Conservation (phyloP, 2,113 vertebrate genomes). For the Chamaea fasciata region DNA sequence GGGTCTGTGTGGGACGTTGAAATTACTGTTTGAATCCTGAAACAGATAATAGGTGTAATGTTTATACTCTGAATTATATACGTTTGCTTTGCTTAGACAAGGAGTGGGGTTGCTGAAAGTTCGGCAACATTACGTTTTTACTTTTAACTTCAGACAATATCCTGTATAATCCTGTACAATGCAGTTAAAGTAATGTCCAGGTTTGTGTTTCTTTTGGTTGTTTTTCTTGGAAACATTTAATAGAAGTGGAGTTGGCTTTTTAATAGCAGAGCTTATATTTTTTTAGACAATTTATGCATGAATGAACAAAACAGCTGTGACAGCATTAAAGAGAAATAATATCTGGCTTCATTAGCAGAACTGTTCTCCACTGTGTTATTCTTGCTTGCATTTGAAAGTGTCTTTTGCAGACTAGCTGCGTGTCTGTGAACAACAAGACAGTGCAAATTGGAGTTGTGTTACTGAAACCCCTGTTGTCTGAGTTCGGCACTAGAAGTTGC, state of each 20-base stretch:
- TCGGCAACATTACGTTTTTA: neutral
- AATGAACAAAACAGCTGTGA: neutral
- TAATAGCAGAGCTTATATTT: neutral
- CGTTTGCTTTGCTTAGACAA: neutral
- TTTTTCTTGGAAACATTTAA: neutral
- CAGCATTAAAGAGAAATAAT: neutral
- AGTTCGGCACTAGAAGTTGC: fast-evolving
- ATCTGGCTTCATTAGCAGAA: neutral
- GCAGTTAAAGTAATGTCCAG: neutral
- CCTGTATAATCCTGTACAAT: neutral
- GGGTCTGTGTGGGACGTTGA: neutral
- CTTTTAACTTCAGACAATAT: neutral
- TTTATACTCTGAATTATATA: neutral
- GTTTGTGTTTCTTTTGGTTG: neutral
- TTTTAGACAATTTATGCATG: neutral
- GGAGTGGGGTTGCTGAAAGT: neutral
- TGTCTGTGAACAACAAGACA: neutral
- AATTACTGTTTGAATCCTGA: neutral
- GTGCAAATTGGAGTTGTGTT: neutral
- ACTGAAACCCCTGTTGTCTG: neutral
- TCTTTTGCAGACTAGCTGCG: neutral
- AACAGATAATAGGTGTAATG: neutral
- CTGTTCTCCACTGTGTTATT: neutral
- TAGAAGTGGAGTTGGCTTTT: neutral
- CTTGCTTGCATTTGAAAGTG: neutral